Percentiles rank a stretch among this genome's conserved stretches.
Conservation (phyloP, 1,140 invertebrate species). For the Ceratina australensis region DNA sequence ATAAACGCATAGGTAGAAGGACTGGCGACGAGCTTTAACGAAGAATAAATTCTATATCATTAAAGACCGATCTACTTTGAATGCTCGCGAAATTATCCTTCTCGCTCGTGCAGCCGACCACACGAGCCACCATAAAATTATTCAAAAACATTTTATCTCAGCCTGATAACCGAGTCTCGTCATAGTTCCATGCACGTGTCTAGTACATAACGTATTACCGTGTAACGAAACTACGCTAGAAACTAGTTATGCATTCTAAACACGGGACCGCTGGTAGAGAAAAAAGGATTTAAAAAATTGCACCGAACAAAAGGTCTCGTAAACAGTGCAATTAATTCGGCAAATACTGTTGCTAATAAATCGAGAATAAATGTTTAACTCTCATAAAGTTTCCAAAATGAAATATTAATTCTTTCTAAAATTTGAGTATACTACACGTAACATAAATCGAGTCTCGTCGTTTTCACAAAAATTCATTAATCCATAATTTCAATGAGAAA, state of each 20-base stretch:
- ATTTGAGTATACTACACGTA: too few relatives aligned
- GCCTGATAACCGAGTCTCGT: constrained; percentile 1
- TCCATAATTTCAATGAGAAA: too few relatives aligned
- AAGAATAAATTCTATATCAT: neutral
- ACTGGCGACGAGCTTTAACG: neutral
- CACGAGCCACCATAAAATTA: neutral
- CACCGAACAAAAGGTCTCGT: neutral
- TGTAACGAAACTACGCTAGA: constrained; percentile 1
- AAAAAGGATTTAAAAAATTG: neutral
- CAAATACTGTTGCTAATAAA: too few relatives aligned
- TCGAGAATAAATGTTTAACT: too few relatives aligned
- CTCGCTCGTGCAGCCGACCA: too few relatives aligned
- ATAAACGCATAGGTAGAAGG: too few relatives aligned
- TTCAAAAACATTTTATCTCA: constrained; percentile 21
- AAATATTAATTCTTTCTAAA: too few relatives aligned
- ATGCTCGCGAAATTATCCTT: neutral
- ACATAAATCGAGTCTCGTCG: too few relatives aligned
- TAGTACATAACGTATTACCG: constrained; percentile 21
- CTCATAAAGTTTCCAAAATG: too few relatives aligned
- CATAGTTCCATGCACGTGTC: constrained; percentile 2
- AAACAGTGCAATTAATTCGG: too few relatives aligned
- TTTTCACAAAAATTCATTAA: too few relatives aligned
- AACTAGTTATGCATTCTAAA: constrained; percentile 3
- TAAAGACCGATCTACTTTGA: neutral
- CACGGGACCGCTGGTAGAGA: neutral